Base-by-base conservation (phyloP, 2,888 invertebrate genomes). In the Ochropleura plecta region DNA sequence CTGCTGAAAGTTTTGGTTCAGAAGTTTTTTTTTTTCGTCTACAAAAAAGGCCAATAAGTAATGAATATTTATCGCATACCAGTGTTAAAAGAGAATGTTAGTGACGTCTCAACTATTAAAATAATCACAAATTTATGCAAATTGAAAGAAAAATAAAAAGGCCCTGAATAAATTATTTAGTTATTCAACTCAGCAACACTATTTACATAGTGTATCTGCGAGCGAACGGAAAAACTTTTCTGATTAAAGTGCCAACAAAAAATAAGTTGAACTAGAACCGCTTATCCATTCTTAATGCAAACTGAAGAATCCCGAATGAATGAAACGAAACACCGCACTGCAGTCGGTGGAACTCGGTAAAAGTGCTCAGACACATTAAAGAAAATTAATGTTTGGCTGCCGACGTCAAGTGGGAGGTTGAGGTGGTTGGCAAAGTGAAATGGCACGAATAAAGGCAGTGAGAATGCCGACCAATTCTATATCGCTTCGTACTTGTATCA, bases 281-380 rank as follows among this genome's bases (percentile, higher is more conserved):
- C 91, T 95, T 94, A 95, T 94, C 94, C 93, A 94, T 95, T 94
- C 93, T 94, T 94, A 95, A 95, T 95, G 92, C 93, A 93, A 94
- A 93, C 92, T 90, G 91, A 92, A 92, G 92, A 93, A 93, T 93
- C 91, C 90, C 88, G 92, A 94, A 94, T 95, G 95, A 95, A 95
- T 94, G 92, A 91, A 95, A 95, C 94, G 94, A 95, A 96, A 95
- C 95, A 96, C 95, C 95, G 96, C 96, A 96, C 91, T 96, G 96
- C 95, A 96, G 95, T 94, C 85, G 88, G 91, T 91, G 78, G 91
- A 90, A 94, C 93, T 93, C 91, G 91, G 94, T 93, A 95, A 95
- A 94, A 96, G 95, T 96, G 93, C 94, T 95, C 95, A 95, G 95
- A 94, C 95, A 96, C 96, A 96, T 96, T 96, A 96, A 96, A 95